Evolutionary conservation across 2,797 vertebrate species (phyloP), one percentile per base, ranked within the genome.

Genomic region (Nannoperca obscura): DNA sequence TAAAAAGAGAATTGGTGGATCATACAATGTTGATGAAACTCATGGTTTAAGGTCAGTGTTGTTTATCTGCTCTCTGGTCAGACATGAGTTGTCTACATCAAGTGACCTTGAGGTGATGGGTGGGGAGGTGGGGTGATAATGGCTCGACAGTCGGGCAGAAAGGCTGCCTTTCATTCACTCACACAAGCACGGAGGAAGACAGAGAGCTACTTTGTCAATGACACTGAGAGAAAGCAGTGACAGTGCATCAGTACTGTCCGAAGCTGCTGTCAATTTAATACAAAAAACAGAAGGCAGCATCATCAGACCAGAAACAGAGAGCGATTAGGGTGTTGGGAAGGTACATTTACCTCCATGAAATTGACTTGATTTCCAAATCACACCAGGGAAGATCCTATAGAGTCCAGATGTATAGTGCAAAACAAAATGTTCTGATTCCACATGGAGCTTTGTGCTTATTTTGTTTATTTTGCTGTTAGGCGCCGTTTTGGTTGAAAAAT

Each of bases 201-300:
- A 60, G 22, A 71, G 20, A 10, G 2, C 19, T 57, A 30, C 63
- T 71, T 52, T 69, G 46, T 53, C 22, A 36, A 6, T 49, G 50
- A 63, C 20, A 44, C 34, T 19, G 20, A 67, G 54, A 76, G 36
- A 36, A 44, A 63, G 42, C 47, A 77, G 69, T 80, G 70, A 80
- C 17, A 70, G 27, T 40, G 54, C 70, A 84, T 83, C 70, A 59
- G 59, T 24, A 7, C 30, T 67, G 75, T 78, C 66, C 62, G 71
- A 44, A 65, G 36, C 58, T n/a, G 30, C n/a, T 11, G 19, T 71
- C 34, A 64, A 74, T 71, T 60, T 2, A 84, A 69, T 71, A 52
- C 40, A 59, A 46, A 77, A 71, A 57, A 74, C 46, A 72, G 42
- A 87, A 38, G n/a, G 47, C 20, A 1, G 53, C 27, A 44, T 40